Evolutionary conservation across 2,888 invertebrate species (phyloP).

Genomic region (Drosophila cognata): DNA sequence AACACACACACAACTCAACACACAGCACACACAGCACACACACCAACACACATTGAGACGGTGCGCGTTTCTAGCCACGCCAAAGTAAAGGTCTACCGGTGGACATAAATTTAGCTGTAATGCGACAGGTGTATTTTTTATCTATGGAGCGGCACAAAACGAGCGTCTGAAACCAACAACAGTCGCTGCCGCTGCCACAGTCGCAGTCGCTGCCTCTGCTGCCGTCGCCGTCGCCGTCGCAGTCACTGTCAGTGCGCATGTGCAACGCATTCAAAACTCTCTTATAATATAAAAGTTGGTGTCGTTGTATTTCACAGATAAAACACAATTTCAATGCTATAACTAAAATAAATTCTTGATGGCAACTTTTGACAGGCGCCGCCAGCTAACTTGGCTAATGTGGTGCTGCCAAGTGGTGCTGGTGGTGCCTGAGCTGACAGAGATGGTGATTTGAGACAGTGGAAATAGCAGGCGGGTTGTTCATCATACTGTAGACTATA

Average conservation of each 20-base stretch:
- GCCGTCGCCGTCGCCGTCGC: not conserved
- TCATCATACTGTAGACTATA: constrained; percentile 43
- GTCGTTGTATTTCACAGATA: constrained; percentile 20
- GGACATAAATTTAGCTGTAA: constrained; percentile 84
- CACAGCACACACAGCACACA: constrained; percentile 22
- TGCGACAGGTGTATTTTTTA: constrained; percentile 84
- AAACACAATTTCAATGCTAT: constrained; percentile 71
- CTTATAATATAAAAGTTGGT: constrained; percentile 62
- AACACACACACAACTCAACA: constrained; percentile 21
- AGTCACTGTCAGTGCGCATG: constrained; percentile 55
- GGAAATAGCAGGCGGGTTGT: constrained; percentile 41
- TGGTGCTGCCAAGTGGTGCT: not conserved
- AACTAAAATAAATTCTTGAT: constrained; percentile 70
- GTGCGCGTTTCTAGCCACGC: constrained; percentile 78
- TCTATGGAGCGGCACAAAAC: constrained; percentile 78
- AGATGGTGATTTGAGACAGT: constrained; percentile 14
- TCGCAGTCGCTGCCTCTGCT: constrained; percentile 15
- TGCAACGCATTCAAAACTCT: constrained; percentile 75
- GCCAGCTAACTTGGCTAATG: constrained; percentile 27
- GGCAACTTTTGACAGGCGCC: constrained; percentile 74
- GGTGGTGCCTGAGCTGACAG: not conserved
- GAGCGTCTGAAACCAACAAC: constrained; percentile 37
- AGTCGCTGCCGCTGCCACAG: constrained; percentile 20
- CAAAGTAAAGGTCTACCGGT: constrained; percentile 84
- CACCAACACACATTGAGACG: constrained; percentile 35